Conservation (phyloP, 2,113 vertebrate genomes). For the Siphamia tubifer region DNA sequence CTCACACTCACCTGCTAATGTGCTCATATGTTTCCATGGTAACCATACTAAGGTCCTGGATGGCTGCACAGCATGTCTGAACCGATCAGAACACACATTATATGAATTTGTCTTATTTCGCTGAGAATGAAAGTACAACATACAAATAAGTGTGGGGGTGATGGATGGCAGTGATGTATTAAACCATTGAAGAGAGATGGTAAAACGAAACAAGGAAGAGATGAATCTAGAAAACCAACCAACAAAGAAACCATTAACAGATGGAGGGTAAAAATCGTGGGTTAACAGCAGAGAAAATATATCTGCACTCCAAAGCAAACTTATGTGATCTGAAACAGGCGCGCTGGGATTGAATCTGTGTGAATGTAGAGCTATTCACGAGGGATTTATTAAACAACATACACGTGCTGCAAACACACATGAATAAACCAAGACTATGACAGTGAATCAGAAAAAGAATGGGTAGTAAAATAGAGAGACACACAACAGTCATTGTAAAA, state of each 20-base stretch:
- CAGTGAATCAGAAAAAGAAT: too few species aligned
- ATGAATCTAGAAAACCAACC: not conserved
- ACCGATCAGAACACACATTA: too few species aligned
- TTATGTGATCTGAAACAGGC: not conserved
- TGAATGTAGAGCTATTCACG: not conserved
- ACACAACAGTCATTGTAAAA: too few species aligned
- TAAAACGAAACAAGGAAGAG: not conserved
- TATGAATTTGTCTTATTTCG: too few species aligned
- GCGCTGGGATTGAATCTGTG: not conserved
- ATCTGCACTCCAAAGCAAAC: not conserved
- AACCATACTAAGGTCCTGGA: not conserved
- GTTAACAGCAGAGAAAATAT: not conserved
- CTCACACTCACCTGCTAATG: not conserved
- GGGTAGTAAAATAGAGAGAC: too few species aligned
- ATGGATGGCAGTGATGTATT: not conserved
- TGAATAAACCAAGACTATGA: too few species aligned
- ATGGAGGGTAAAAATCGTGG: not conserved
- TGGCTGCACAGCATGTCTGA: not conserved
- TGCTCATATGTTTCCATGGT: not conserved
- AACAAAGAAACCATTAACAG: not conserved
- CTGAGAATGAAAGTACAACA: too few species aligned
- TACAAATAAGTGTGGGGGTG: not conserved
- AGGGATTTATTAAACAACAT: conserved; percentile 17
- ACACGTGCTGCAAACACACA: not conserved
- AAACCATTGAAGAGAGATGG: not conserved